phyloP scores from a whole-genome alignment of 2,113 vertebrate genomes.

The Pangasianodon gigas region DNA sequence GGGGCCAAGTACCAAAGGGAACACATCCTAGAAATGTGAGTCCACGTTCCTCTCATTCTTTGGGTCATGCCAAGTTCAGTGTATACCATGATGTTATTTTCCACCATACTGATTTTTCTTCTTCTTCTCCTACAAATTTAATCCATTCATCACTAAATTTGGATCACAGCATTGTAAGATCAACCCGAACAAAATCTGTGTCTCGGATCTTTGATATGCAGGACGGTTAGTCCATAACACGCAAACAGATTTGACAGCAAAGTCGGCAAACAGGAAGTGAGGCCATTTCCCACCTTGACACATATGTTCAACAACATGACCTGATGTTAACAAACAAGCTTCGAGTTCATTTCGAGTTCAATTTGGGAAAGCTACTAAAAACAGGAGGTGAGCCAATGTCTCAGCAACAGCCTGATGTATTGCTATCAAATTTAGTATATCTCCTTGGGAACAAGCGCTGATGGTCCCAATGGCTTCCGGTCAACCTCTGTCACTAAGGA shows the following conservation, averaged over 20 bases:
- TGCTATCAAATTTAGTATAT: background rate
- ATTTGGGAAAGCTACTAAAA: background rate
- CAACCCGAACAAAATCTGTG: background rate
- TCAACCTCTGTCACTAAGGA: too few relatives aligned
- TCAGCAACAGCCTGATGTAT: background rate
- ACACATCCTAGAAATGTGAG: background rate
- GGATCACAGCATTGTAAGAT: background rate
- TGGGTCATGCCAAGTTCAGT: background rate
- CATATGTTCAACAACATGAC: background rate
- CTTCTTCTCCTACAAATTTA: background rate
- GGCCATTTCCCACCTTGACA: background rate
- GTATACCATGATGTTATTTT: background rate
- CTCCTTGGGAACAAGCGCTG: background rate
- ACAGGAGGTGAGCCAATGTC: background rate
- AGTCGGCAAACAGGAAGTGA: background rate
- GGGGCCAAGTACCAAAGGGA: background rate
- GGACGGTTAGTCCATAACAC: background rate
- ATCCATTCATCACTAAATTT: background rate
- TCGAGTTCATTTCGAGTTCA: background rate
- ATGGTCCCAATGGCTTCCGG: background rate
- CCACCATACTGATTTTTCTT: background rate
- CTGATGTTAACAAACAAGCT: background rate
- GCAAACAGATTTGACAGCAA: background rate
- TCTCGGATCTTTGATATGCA: background rate
- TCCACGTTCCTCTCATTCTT: background rate